Conservation (phyloP, 1,140 invertebrate species). For the Chelonus insularis region DNA sequence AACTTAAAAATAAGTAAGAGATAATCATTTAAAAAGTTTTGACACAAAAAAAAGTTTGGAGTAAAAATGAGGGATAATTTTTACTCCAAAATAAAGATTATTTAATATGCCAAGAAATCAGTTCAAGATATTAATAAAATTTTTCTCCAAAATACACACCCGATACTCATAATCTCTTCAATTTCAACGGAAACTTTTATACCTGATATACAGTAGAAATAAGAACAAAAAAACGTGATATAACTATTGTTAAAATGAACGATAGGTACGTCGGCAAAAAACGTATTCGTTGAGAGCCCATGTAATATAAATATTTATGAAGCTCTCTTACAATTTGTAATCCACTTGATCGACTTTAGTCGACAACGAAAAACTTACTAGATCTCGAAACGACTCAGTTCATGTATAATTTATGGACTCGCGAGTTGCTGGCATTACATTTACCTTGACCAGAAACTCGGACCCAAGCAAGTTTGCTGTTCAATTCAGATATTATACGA, state of each 20-base stretch:
- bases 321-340: slow-evolving; percentile 18
- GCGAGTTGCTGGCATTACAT: slow-evolving; percentile 1
- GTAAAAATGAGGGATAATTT: too few species aligned
- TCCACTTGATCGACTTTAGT: slow-evolving; percentile 7
- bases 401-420: slow-evolving; percentile 17
- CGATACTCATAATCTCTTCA: too few species aligned
- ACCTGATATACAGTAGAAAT: background rate
- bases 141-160: too few species aligned
- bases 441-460: slow-evolving; percentile 15
- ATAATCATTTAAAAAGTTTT: too few species aligned
- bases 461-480: background rate
- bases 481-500: slow-evolving; percentile 7
- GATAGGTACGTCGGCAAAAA: background rate
- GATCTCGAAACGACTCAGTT: slow-evolving; percentile 6
- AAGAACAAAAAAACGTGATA: background rate
- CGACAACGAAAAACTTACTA: slow-evolving; percentile 1
- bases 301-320: slow-evolving; percentile 15
- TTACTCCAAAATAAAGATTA: too few species aligned
- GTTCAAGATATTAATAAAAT: too few species aligned
- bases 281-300: background rate
- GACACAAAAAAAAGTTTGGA: too few species aligned
- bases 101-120: too few species aligned
- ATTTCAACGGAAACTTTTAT: background rate
- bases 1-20: too few species aligned
- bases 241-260: background rate